A percentile compares a stretch with the other conserved stretches of the same genome.
phyloP scores from a whole-genome alignment of 2,888 invertebrate species.

The Metacarcinus magister region DNA sequence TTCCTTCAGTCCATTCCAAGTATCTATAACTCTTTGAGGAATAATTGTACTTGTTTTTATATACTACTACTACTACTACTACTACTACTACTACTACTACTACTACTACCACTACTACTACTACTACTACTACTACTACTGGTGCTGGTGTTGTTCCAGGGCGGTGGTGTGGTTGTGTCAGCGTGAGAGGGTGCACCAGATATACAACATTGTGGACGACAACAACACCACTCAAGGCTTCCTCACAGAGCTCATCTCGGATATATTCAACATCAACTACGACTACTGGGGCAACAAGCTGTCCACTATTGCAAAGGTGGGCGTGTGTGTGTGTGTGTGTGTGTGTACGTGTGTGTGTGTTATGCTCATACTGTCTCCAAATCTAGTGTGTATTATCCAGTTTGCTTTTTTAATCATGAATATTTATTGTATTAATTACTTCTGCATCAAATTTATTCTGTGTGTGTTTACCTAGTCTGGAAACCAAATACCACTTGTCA shows the following conservation, averaged over 20 bases:
- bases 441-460: no score
- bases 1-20: no score
- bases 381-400: no score
- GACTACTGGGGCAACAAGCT: constrained; percentile 94
- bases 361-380: no score
- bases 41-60: not conserved
- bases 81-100: not conserved
- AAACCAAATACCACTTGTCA: no score
- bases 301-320: constrained; percentile 92
- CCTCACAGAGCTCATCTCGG: constrained; percentile 91
- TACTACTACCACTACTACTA: not conserved
- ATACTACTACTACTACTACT: not conserved
- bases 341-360: not conserved
- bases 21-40: no score
- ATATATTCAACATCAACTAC: constrained; percentile 93
- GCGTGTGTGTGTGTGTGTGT: no score
- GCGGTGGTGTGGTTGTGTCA: constrained; percentile 90
- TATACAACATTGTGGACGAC: constrained; percentile 93
- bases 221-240: constrained; percentile 93
- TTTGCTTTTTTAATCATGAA: no score
- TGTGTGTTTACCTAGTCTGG: no score
- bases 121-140: not conserved
- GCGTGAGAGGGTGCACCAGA: constrained; percentile 86
- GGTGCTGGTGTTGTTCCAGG: constrained; percentile 84
- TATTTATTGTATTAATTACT: no score